phyloP scores from a whole-genome alignment of 2,797 vertebrate species.

The Pelobates cultripes region DNA sequence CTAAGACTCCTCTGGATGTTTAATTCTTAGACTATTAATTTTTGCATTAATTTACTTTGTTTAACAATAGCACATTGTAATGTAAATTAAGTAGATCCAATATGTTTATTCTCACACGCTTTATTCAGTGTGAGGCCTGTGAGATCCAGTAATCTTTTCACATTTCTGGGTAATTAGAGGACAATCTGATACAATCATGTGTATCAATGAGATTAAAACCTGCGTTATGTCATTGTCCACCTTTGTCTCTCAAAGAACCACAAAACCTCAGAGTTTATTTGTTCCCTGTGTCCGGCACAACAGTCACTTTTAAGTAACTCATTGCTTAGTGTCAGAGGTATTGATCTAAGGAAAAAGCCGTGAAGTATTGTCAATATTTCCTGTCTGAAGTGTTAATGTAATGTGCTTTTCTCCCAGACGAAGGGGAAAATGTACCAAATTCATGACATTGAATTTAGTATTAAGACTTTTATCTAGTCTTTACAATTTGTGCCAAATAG shows the following conservation, averaged over 20 bases:
- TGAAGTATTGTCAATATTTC: slow-evolving; percentile 43
- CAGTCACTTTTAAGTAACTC: slow-evolving; percentile 40
- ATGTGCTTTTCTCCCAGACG: slow-evolving; percentile 26
- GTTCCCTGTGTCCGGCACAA: background rate
- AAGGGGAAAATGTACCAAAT: slow-evolving; percentile 25
- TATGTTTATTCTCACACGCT: background rate
- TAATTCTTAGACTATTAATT: slow-evolving; percentile 4
- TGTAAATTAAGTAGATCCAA: slow-evolving; percentile 3
- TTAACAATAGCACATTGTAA: slow-evolving; percentile 2
- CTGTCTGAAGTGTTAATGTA: slow-evolving; percentile 41
- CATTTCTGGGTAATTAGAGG: background rate
- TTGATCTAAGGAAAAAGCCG: slow-evolving; percentile 39
- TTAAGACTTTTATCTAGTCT: slow-evolving; percentile 43
- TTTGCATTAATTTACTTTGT: background rate
- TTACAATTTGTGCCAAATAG: slow-evolving; percentile 26
- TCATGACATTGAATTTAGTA: slow-evolving; percentile 4
- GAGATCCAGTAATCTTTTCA: too few species aligned
- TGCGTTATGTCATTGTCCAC: background rate
- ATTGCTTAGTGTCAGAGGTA: slow-evolving; percentile 40
- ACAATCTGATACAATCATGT: background rate
- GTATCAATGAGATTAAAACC: background rate
- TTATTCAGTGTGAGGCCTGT: background rate
- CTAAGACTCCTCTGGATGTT: background rate
- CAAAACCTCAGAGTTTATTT: background rate
- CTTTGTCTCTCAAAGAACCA: background rate